Percentiles rank a stretch among this genome's conserved stretches.
These are phyloP conservation scores for Umimayanthus kanabou DNA, from an alignment of 92 coral and sea anemone species.

Conservation along the genomic window DNA sequence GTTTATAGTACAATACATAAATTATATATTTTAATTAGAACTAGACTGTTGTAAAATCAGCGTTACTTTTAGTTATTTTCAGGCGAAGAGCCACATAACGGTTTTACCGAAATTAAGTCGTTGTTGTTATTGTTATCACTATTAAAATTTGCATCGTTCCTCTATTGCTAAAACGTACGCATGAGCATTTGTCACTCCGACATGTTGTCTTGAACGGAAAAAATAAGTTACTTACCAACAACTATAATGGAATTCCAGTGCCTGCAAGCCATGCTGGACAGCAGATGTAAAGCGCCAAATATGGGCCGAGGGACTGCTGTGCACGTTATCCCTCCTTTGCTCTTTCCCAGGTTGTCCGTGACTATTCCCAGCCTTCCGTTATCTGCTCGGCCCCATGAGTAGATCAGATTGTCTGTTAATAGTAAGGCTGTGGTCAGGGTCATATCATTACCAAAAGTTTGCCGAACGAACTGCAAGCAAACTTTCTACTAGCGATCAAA, in stretches of 20 bases:
- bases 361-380: conserved; percentile 94
- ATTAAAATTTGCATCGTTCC: too few species aligned
- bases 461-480: background rate
- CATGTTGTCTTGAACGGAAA: too few species aligned
- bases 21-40: too few species aligned
- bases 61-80: too few species aligned
- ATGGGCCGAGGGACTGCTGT: conserved; percentile 93
- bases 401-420: conserved; percentile 81
- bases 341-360: conserved; percentile 75
- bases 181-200: too few species aligned
- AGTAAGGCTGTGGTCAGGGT: background rate
- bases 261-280: conserved; percentile 86
- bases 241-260: conserved; percentile 98
- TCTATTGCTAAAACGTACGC: too few species aligned
- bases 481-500: background rate
- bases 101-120: too few species aligned
- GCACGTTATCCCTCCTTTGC: conserved; percentile 85
- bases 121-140: too few species aligned
- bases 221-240: conserved; percentile 61
- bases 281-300: conserved; percentile 92
- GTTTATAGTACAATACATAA: too few species aligned
- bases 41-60: too few species aligned
- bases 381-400: conserved; percentile 98
- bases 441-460: background rate
- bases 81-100: too few species aligned